Evolutionary conservation across 2,888 invertebrate genomes (phyloP), one percentile per base, ranked within the genome.

Genomic region (Zhuqinia jingwanae): DNA sequence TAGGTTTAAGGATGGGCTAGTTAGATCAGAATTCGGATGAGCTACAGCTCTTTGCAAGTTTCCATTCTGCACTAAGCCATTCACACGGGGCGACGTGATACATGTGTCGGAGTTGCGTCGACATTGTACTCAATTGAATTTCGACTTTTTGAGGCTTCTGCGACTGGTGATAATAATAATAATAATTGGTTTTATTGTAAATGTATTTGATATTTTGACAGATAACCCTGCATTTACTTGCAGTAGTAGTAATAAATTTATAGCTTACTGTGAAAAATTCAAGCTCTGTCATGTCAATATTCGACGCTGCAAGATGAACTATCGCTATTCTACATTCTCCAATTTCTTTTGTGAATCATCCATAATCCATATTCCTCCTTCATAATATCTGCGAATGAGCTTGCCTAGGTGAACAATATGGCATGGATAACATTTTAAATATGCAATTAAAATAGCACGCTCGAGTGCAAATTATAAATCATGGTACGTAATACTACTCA

Each of bases 291-390:
- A 77, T 10, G 6, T 78, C 84, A 45, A 85, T 70, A 50, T 85
- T 85, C 0, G 70, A 77, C 0, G 77, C 78, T 17, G 68, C 2
- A 2, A 85, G 58, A 36, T 85, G 85, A 63, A 85, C 85, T 47
- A 85, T 85, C 13, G 85, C 70, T n/a, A 85, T 85, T 3, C 85
- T 79, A 60, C 85, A 78, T 5, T 80, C 79, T 13, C 79, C 79
- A 45, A 65, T 68, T 80, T 80, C 79, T 30, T 68, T 45, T 1
- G 79, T 65, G 20, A 68, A 80, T n/a, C 17, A n/a, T n/a, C n/a
- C n/a, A n/a, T n/a, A n/a, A 30, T 17, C 79, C 79, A 50, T 30
- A 80, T n/a, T 85, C 70, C 13, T 79, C n/a, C 36, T 85, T 85
- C 1, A 85, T 36, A 36, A 85, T 73, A 6, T 36, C 60, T 30